Evolutionary conservation across 1,140 invertebrate genomes (phyloP).

Genomic region (Eumaeus atala): DNA sequence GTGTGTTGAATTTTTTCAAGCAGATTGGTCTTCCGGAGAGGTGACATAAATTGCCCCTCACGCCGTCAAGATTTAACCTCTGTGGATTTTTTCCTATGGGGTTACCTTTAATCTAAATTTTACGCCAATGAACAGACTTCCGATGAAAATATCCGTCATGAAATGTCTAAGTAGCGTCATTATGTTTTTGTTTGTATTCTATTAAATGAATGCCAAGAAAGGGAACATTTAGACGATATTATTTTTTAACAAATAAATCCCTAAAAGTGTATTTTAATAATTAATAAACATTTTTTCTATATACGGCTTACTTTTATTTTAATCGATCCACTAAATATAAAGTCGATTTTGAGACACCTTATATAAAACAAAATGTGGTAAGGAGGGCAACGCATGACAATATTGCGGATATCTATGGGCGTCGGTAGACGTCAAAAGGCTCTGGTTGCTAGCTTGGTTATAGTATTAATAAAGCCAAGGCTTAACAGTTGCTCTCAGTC

Average conservation of each 20-base stretch:
- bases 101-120: slow-evolving; percentile 8
- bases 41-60: slow-evolving; percentile 5
- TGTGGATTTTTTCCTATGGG: slow-evolving; percentile 5
- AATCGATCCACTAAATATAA: slow-evolving; percentile 9
- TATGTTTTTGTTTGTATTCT: background rate
- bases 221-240: background rate
- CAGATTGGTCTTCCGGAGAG: background rate
- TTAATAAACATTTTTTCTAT: slow-evolving; percentile 15
- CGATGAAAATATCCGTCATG: too few species aligned
- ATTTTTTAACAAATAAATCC: slow-evolving; percentile 18
- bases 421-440: too few species aligned
- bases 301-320: slow-evolving; percentile 11
- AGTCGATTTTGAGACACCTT: slow-evolving; percentile 15
- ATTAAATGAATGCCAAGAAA: background rate
- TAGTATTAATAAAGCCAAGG: background rate
- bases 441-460: too few species aligned
- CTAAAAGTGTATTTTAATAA: slow-evolving; percentile 14
- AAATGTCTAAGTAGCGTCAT: background rate
- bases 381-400: too few species aligned
- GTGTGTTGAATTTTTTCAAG: background rate
- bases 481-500: too few species aligned
- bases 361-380: too few species aligned
- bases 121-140: too few species aligned
- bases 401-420: too few species aligned
- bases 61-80: background rate